Conservation (phyloP, 2,888 invertebrate genomes). For the Diploptera punctata region DNA sequence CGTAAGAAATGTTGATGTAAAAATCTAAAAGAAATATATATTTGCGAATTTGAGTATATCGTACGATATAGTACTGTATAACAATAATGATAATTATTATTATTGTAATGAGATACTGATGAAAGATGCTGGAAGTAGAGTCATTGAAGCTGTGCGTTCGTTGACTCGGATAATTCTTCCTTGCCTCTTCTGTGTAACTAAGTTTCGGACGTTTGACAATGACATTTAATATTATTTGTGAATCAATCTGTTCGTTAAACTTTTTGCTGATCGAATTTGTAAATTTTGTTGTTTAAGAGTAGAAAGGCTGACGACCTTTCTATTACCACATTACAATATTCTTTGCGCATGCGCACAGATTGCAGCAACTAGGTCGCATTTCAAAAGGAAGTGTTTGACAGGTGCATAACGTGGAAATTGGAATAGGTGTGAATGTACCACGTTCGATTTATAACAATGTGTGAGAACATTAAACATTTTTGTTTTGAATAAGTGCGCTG, state of each 20-base stretch:
- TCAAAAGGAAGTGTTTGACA: slow-evolving; percentile 43
- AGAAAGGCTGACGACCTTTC: slow-evolving; percentile 37
- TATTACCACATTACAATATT: slow-evolving; percentile 11
- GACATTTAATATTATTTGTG: background rate
- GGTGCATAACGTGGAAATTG: slow-evolving; percentile 40
- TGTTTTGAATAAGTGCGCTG: slow-evolving; percentile 6
- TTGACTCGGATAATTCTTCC: too few relatives aligned
- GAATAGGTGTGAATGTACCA: slow-evolving; percentile 26
- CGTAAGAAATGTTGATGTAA: too few relatives aligned
- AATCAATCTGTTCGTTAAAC: background rate
- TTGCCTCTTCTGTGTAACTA: too few relatives aligned
- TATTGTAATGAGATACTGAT: too few relatives aligned
- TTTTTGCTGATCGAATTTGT: too few relatives aligned
- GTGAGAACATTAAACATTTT: background rate
- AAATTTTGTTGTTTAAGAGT: background rate
- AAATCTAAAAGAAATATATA: too few relatives aligned
- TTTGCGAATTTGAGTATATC: too few relatives aligned
- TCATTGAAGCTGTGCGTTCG: too few relatives aligned
- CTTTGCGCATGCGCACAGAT: slow-evolving; percentile 40
- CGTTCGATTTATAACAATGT: slow-evolving; percentile 7
- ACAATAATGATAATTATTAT: too few relatives aligned
- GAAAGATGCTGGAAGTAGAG: too few relatives aligned
- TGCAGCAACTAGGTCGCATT: slow-evolving; percentile 41
- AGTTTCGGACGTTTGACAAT: too few relatives aligned
- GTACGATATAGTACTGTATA: too few relatives aligned